Percentiles rank a stretch among this genome's conserved stretches.
Evolutionary conservation across 2,113 vertebrate genomes (phyloP).

Genomic region (Gorsachius goisagi): DNA sequence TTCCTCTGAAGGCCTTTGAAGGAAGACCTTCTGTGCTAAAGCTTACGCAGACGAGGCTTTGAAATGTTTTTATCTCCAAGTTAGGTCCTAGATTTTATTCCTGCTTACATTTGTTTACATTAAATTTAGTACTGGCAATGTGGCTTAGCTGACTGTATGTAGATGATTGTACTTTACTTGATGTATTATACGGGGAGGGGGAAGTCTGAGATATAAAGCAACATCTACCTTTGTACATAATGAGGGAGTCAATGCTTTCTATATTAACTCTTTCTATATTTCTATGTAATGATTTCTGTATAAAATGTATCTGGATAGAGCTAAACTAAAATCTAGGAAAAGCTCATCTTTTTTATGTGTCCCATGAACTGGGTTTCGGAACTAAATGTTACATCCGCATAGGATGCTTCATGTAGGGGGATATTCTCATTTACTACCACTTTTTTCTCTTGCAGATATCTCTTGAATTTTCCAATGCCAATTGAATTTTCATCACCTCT

Average conservation of each 20-base stretch:
- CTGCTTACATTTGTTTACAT: neutral
- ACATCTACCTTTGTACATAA: neutral
- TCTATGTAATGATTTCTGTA: neutral
- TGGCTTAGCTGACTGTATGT: neutral
- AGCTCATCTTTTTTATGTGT: neutral
- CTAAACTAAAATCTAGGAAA: neutral
- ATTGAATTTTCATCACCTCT: conserved; percentile 77
- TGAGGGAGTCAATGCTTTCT: neutral
- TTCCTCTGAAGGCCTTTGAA: neutral
- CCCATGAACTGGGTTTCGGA: accelerated
- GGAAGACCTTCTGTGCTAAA: neutral
- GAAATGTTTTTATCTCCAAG: neutral
- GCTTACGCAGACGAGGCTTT: neutral
- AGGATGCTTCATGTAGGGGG: neutral
- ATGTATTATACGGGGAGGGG: neutral
- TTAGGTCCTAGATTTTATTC: neutral
- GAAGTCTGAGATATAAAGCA: neutral
- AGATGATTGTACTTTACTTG: neutral
- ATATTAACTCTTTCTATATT: neutral
- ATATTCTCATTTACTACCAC: neutral
- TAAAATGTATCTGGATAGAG: neutral
- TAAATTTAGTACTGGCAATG: neutral
- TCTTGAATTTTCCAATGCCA: conserved; percentile 84
- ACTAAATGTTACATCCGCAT: neutral
- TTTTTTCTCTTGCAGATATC: conserved; percentile 73